phyloP scores from a whole-genome alignment of 2,113 vertebrate species.

The Motacilla alba region DNA sequence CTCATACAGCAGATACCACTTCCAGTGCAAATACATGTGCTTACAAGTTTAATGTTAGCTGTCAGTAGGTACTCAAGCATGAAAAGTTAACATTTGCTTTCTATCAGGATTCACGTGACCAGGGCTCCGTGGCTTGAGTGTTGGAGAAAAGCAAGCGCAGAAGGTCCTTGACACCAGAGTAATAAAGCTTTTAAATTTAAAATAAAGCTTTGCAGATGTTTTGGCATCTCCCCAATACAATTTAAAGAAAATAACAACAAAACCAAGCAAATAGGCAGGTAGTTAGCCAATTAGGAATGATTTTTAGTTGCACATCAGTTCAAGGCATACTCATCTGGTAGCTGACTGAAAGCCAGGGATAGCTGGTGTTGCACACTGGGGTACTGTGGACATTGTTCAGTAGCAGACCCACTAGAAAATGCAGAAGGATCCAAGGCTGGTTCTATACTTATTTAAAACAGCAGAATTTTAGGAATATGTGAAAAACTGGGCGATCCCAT shows the following conservation, averaged over 20 bases:
- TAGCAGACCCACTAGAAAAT: not conserved
- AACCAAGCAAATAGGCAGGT: slow-evolving; percentile 13
- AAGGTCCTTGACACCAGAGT: slow-evolving; percentile 24
- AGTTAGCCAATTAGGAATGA: not conserved
- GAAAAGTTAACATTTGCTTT: slow-evolving; percentile 66
- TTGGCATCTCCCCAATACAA: not conserved
- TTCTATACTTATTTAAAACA: not conserved
- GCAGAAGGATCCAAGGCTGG: not conserved
- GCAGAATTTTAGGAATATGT: not conserved
- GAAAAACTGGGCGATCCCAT: not conserved
- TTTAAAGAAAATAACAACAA: slow-evolving; percentile 34
- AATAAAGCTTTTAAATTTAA: slow-evolving; percentile 35
- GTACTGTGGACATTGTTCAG: not conserved
- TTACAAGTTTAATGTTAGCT: slow-evolving; percentile 54
- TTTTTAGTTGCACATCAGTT: not conserved
- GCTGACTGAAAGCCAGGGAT: not conserved
- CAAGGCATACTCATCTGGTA: not conserved
- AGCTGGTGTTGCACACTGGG: not conserved
- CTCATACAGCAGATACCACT: slow-evolving; percentile 21
- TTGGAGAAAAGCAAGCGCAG: slow-evolving; percentile 22
- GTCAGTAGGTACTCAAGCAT: slow-evolving; percentile 63
- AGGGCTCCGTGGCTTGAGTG: slow-evolving; percentile 36
- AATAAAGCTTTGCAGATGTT: slow-evolving; percentile 54
- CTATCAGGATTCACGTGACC: slow-evolving; percentile 45
- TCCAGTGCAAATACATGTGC: slow-evolving; percentile 46